These are phyloP conservation scores for Microctonus aethiopoides DNA, from an alignment of 2,888 invertebrate species.

Conservation along the genomic window DNA sequence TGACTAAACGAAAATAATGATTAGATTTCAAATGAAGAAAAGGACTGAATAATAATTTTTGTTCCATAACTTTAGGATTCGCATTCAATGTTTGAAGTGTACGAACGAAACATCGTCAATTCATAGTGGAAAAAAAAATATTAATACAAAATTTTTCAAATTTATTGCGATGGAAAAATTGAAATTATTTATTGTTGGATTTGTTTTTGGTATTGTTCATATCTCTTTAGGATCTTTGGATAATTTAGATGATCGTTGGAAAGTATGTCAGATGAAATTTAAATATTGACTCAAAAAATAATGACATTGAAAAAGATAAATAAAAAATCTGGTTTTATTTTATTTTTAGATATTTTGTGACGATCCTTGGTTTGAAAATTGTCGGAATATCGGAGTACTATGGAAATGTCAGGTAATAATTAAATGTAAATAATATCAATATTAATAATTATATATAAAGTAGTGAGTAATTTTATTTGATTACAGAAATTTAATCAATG, in stretches of 20 bases:
- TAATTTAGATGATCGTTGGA: neutral
- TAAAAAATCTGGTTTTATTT: neutral
- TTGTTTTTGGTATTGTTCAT: neutral
- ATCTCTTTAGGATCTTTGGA: neutral
- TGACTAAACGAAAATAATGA: no score
- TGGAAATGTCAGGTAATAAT: neutral
- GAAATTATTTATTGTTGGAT: neutral
- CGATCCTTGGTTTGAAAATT: neutral
- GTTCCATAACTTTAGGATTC: no score
- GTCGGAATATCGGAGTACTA: neutral
- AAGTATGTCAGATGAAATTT: neutral
- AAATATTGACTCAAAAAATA: no score
- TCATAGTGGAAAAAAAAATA: no score
- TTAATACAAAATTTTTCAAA: no score
- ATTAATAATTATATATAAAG: neutral
- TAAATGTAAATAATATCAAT: neutral
- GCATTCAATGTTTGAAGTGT: no score
- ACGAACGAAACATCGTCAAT: no score
- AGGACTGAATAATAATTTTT: no score
- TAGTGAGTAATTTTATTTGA: neutral
- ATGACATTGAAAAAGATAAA: neutral
- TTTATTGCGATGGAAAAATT: neutral
- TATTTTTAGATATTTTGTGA: neutral
- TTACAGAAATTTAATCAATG: neutral
- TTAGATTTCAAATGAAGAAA: no score